These are phyloP conservation scores for Amblyjoppa proteus DNA, from an alignment of 2,888 invertebrate species.

Conservation along the genomic window DNA sequence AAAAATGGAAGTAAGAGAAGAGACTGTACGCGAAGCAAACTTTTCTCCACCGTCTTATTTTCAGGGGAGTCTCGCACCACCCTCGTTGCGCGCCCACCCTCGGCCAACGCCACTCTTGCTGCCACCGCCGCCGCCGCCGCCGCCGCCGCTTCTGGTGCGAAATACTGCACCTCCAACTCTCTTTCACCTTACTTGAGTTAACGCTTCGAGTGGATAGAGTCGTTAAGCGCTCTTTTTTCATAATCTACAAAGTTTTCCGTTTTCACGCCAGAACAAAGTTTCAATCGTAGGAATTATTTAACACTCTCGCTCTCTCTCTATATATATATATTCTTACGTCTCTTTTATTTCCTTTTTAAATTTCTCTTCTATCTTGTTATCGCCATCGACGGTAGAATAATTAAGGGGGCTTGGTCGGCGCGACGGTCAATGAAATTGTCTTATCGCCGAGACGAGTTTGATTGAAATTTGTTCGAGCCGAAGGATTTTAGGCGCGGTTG, in stretches of 20 bases:
- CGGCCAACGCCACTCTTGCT: conserved; percentile 38
- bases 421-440: background rate
- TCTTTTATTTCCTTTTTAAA: background rate
- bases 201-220: conserved; percentile 67
- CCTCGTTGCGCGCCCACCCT: conserved; percentile 31
- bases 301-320: conserved; percentile 5
- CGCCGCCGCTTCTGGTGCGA: conserved; percentile 40
- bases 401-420: background rate
- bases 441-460: background rate
- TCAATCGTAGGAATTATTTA: conserved; percentile 63
- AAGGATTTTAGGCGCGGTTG: background rate
- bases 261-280: conserved; percentile 66
- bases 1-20: conserved; percentile 23
- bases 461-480: background rate
- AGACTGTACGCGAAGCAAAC: conserved; percentile 61
- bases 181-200: conserved; percentile 64
- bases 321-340: background rate
- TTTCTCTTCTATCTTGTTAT: conserved; percentile 33
- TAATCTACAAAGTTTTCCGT: conserved; percentile 65
- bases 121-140: conserved; percentile 26
- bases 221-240: conserved; percentile 62
- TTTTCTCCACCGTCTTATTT: conserved; percentile 66
- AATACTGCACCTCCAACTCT: conserved; percentile 48
- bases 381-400: conserved; percentile 28
- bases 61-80: conserved; percentile 45